Percentiles rank a stretch among this genome's conserved stretches.
Evolutionary conservation across 2,888 invertebrate genomes (phyloP).

Genomic region (Tortricodes alternella): DNA sequence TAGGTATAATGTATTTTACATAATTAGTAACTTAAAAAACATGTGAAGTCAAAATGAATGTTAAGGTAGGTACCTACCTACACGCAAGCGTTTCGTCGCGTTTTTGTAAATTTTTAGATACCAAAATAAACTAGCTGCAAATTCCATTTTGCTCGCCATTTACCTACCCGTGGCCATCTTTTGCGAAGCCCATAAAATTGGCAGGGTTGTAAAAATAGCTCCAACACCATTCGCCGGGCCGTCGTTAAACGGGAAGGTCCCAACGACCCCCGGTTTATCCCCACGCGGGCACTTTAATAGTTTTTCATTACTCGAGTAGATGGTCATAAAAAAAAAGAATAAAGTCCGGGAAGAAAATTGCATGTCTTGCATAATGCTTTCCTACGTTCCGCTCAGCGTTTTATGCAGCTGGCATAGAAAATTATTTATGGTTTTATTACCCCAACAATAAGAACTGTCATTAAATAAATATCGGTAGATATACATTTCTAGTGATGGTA

Average conservation of each 20-base stretch:
- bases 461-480: too few species aligned
- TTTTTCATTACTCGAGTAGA: constrained; percentile 38
- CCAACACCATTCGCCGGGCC: constrained; percentile 29
- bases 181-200: constrained; percentile 33
- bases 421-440: too few species aligned
- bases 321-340: constrained; percentile 33
- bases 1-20: too few species aligned
- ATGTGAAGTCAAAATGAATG: too few species aligned
- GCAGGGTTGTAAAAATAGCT: constrained; percentile 34
- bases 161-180: constrained; percentile 33
- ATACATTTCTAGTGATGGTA: too few species aligned
- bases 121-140: constrained; percentile 3
- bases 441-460: too few species aligned
- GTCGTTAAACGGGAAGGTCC: constrained; percentile 32
- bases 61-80: too few species aligned
- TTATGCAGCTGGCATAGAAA: too few species aligned
- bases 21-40: too few species aligned
- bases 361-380: constrained; percentile 34
- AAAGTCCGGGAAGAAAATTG: constrained; percentile 36
- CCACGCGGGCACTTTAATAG: constrained; percentile 36
- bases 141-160: constrained; percentile 40
- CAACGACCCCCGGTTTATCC: constrained; percentile 31
- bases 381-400: too few species aligned
- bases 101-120: too few species aligned
- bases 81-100: too few species aligned